phyloP scores from a whole-genome alignment of 37 sponge, comb jelly and placozoan species.

The Amphimedon queenslandica region DNA sequence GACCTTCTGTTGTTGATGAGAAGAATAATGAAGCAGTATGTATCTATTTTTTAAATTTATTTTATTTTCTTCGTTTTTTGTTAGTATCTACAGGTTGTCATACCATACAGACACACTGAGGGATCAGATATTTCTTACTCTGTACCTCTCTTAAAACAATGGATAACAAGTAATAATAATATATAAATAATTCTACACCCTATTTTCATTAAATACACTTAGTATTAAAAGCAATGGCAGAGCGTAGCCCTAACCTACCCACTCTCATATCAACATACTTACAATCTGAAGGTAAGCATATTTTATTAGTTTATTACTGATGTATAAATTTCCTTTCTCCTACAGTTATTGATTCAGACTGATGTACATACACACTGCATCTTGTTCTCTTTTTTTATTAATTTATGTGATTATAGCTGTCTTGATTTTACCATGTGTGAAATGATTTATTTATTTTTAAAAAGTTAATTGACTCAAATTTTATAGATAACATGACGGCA shows the following conservation, averaged over 20 bases:
- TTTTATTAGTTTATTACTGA: neutral
- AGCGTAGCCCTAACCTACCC: slow-evolving; percentile 14
- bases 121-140: slow-evolving; percentile 10
- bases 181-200: too few species aligned
- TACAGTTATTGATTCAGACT: too few species aligned
- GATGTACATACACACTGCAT: too few species aligned
- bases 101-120: slow-evolving; percentile 32
- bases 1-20: neutral
- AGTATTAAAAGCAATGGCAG: slow-evolving; percentile 35
- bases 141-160: slow-evolving; percentile 6
- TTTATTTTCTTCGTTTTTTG: too few species aligned
- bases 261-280: slow-evolving; percentile 18
- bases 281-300: slow-evolving; percentile 23
- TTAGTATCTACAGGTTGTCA: slow-evolving; percentile 43
- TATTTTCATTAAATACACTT: neutral
- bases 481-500: too few species aligned
- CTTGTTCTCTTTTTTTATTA: too few species aligned
- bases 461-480: too few species aligned
- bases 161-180: slow-evolving; percentile 24
- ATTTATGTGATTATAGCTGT: too few species aligned
- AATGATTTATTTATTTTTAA: too few species aligned
- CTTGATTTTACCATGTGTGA: too few species aligned
- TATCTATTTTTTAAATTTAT: too few species aligned
- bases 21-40: neutral
- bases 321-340: too few species aligned